phyloP scores from a whole-genome alignment of 2,888 invertebrate genomes.

The Mantis religiosa region DNA sequence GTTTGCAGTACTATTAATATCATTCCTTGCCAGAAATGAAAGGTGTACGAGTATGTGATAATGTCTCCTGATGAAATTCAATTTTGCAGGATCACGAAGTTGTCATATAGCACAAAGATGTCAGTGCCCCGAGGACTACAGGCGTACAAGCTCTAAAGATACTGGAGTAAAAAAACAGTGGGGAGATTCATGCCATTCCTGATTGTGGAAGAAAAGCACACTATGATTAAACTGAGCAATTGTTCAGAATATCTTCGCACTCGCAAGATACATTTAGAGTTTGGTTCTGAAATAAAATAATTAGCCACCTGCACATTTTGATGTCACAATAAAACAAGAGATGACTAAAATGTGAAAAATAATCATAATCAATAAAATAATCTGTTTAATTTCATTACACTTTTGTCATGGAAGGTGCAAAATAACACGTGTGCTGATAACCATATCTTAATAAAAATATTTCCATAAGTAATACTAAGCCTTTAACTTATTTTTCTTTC shows the following conservation, averaged over 20 bases:
- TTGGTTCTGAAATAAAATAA: too few species aligned
- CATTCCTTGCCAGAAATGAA: background rate
- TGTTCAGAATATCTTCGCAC: background rate
- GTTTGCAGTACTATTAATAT: background rate
- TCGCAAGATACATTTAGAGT: background rate
- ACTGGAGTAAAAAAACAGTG: background rate
- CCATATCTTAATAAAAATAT: too few species aligned
- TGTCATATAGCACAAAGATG: background rate
- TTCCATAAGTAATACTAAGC: background rate
- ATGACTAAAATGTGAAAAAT: too few species aligned
- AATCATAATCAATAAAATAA: too few species aligned
- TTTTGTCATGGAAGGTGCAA: too few species aligned
- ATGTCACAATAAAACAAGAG: too few species aligned
- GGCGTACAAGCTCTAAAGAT: background rate
- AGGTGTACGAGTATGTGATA: background rate
- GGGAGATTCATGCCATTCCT: background rate
- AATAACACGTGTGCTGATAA: too few species aligned
- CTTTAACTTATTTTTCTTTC: background rate
- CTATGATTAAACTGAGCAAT: background rate
- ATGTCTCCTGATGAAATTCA: background rate
- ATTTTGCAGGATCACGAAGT: background rate
- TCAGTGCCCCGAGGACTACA: background rate
- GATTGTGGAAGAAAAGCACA: background rate
- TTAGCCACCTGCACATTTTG: too few species aligned
- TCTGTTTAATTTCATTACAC: too few species aligned